These are phyloP conservation scores for Macrochelys suwanniensis DNA, from an alignment of 2,797 vertebrate species.

Conservation along the genomic window DNA sequence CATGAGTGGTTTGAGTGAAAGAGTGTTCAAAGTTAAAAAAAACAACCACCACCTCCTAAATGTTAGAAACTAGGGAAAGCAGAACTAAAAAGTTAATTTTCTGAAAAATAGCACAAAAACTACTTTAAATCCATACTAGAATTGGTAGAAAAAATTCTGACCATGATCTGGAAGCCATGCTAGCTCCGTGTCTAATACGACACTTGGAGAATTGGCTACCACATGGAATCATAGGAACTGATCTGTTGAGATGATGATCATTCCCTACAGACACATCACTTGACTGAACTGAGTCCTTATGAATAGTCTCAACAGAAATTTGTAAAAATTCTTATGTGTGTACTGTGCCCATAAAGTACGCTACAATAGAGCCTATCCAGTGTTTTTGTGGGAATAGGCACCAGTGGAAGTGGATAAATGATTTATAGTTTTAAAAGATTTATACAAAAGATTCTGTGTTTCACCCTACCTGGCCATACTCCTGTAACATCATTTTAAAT, in stretches of 20 bases:
- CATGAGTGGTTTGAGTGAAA: background rate
- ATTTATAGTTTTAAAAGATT: background rate
- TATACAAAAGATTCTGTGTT: accelerated
- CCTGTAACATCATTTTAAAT: background rate
- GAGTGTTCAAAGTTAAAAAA: background rate
- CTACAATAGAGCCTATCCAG: background rate
- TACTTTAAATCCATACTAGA: background rate
- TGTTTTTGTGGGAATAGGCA: background rate
- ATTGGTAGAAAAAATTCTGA: background rate
- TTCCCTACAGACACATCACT: background rate
- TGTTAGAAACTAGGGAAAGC: background rate
- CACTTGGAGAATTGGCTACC: background rate
- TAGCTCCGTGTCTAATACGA: too few species aligned
- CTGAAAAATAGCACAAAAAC: background rate
- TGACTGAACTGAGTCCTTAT: background rate
- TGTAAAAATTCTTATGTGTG: background rate
- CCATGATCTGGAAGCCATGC: too few species aligned
- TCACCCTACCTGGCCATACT: background rate
- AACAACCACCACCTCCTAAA: background rate
- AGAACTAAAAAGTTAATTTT: background rate
- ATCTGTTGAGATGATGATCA: background rate
- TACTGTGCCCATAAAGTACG: background rate
- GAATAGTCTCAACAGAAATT: background rate
- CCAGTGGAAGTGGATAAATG: background rate
- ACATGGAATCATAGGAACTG: background rate